These are phyloP conservation scores for Petrocephalus zakoni DNA, from an alignment of 2,113 vertebrate species.

Conservation along the genomic window DNA sequence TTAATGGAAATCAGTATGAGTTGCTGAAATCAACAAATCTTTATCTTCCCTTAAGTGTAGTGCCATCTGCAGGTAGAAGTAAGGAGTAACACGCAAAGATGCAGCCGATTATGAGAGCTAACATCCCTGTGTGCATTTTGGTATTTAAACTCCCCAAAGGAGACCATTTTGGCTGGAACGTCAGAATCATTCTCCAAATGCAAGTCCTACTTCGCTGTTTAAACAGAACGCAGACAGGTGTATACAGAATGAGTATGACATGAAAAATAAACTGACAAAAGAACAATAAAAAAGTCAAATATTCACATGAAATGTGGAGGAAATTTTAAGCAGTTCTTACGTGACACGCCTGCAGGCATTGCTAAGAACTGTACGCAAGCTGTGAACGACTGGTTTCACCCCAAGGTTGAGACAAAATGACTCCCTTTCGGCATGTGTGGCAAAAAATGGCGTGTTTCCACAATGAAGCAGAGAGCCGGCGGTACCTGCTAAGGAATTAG, in stretches of 20 bases:
- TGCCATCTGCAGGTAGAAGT: conserved; percentile 19
- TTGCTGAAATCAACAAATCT: not conserved
- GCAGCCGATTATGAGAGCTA: not conserved
- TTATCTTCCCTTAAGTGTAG: conserved; percentile 13
- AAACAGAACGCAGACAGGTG: not conserved
- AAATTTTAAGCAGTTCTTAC: not conserved
- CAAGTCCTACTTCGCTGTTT: not conserved
- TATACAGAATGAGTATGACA: conserved; percentile 3
- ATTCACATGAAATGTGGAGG: conserved; percentile 15
- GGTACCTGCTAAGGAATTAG: not conserved
- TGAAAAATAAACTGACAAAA: not conserved
- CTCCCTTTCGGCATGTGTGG: not conserved
- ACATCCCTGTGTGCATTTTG: not conserved
- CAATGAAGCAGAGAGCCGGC: not conserved
- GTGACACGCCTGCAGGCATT: not conserved
- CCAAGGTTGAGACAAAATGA: not conserved
- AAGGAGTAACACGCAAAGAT: not conserved
- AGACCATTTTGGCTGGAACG: not conserved
- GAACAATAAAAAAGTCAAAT: not conserved
- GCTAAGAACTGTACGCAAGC: not conserved
- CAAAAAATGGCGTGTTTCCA: not conserved
- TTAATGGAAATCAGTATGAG: not conserved
- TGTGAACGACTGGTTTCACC: not conserved
- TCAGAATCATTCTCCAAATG: not conserved
- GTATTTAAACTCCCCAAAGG: not conserved